Evolutionary conservation across 1,140 invertebrate genomes (phyloP), one percentile per base, ranked within the genome.

Genomic region (Bradynema listronoti): DNA sequence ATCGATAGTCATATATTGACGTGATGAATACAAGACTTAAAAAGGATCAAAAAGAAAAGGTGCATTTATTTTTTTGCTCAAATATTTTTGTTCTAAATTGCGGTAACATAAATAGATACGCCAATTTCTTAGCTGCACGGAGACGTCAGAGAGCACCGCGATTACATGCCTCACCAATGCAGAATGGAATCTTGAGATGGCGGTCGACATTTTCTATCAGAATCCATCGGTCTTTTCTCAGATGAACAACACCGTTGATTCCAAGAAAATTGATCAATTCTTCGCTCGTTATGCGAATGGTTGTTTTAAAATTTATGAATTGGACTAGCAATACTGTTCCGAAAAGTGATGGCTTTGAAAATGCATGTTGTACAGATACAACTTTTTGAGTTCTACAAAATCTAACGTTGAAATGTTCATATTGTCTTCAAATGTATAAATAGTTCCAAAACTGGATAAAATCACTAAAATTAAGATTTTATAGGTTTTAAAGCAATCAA

Each of bases 211-310:
- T 33, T 63, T 63, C 63, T 63, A 63, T 34, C 61, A 63, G 39
- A 61, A 61, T 25, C 59, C 59, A n/a, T 11, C 59, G 27, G 61
- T 63, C 32, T 30, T 56, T 16, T 45, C 29, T 29, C 61, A 66
- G 24, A 49, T 57, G 11, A 27, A 19, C 41, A 54, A n/a, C 36
- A 24, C 19, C 34, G 25, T 0, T 9, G 60, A 65, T 14, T 25
- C 16, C 24, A 63, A 89, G 79, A 92, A 89, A 79, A 80, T 97
- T 51, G 92, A 96, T 78, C 83, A 86, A 56, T 79, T 94, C 14
- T 97, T 89, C 79, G 84, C 83, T 69, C 85, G 86, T 79, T 97
- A 97, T 78, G 86, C 83, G 84, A 87, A 87, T 87, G 81, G 63
- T 66, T 49, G 46, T 24, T 32, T n/a, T n/a, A n/a, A n/a, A n/a